Evolutionary conservation across 2,797 vertebrate genomes (phyloP).

Genomic region (Falco peregrinus): DNA sequence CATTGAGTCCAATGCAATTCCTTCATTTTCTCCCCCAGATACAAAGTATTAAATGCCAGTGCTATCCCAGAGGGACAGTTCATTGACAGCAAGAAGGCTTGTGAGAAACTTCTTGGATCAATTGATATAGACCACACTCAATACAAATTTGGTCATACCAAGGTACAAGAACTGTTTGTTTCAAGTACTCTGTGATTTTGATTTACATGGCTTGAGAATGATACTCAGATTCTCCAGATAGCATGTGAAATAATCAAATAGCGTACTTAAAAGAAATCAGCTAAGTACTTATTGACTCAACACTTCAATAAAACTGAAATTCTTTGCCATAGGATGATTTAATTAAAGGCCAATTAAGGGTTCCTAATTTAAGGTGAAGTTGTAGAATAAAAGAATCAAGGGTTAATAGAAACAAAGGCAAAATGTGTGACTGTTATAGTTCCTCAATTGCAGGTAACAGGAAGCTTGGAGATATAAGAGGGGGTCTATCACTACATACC

Average conservation of each 20-base stretch:
- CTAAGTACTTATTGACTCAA: neutral
- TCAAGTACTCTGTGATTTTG: neutral
- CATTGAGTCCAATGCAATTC: neutral
- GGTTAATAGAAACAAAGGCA: neutral
- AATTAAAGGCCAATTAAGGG: neutral
- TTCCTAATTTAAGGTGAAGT: neutral
- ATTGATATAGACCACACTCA: slow-evolving; percentile 62
- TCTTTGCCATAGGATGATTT: neutral
- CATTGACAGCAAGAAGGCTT: slow-evolving; percentile 76
- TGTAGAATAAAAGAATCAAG: neutral
- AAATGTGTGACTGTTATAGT: neutral
- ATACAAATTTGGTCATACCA: neutral
- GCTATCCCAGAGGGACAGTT: slow-evolving; percentile 7
- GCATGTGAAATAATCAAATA: neutral
- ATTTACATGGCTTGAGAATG: neutral
- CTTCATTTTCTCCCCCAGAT: neutral
- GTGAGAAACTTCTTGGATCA: slow-evolving; percentile 83
- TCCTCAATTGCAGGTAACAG: neutral
- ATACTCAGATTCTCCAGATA: neutral
- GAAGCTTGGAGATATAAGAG: neutral
- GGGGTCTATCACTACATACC: neutral
- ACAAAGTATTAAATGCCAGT: neutral
- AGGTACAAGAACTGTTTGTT: neutral
- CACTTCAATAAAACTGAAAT: neutral
- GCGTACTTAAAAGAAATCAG: neutral